Percentiles rank a stretch among this genome's conserved stretches.
Conservation (phyloP, 2,797 vertebrate genomes). For the Sarcoramphus papa region DNA sequence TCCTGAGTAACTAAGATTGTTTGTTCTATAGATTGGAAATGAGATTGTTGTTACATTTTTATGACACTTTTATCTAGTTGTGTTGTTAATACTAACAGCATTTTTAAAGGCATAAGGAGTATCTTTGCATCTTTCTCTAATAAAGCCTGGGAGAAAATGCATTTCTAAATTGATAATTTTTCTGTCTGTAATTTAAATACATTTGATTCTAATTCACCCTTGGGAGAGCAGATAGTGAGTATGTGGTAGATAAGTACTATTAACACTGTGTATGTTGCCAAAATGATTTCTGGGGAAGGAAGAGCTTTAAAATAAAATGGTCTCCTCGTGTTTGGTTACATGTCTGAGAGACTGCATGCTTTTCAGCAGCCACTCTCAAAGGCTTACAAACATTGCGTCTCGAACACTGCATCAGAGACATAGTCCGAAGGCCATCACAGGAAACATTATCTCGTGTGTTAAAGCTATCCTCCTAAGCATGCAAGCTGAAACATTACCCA, state of each 20-base stretch:
- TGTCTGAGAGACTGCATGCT: background rate
- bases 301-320: background rate
- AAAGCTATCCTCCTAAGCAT: background rate
- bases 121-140: background rate
- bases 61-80: background rate
- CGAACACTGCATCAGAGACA: background rate
- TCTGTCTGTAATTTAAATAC: background rate
- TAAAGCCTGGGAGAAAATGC: background rate
- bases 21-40: conserved; percentile 10
- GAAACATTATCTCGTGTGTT: background rate
- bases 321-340: background rate
- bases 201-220: background rate
- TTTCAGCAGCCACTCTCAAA: background rate
- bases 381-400: background rate
- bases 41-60: background rate
- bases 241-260: background rate
- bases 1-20: background rate
- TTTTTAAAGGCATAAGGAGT: background rate
- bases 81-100: background rate
- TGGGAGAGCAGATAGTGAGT: background rate
- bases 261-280: background rate
- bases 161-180: conserved; percentile 2
- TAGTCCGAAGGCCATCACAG: background rate
- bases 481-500: background rate
- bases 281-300: background rate